Evolutionary conservation across 2,888 invertebrate species (phyloP), one percentile per base, ranked within the genome.

Genomic region (Hylaea fasciaria): DNA sequence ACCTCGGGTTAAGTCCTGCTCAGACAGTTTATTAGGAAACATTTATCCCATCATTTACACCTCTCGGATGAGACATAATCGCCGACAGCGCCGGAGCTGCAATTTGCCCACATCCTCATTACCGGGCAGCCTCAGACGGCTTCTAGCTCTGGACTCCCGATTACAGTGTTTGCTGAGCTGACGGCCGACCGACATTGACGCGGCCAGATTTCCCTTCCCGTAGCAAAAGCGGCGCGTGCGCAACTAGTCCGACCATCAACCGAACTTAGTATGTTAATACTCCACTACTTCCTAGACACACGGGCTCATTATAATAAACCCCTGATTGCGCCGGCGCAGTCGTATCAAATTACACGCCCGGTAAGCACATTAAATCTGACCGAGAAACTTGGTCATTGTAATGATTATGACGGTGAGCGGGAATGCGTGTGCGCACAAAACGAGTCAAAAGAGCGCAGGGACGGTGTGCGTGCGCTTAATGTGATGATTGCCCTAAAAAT

Each of bases 161-260:
- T 66, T 48, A 76, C 73, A 62, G 73, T 77, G 76, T 80, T 79
- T 76, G 75, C 68, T 68, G 71, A 70, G 66, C 70, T 72, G 70
- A 72, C 71, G 65, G 61, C 60, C 66, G 69, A 64, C 65, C 22
- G 22, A 5, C 22, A 22, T 22, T 2, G 22, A 2, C 63, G 52
- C 35, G 59, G 17, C 52, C 28, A 52, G 71, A 72, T 71, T 50
- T 49, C 57, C 64, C 64, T 78, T 77, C 76, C 76, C 77, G 70
- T 59, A 67, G 72, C 74, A 73, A 74, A 75, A 77, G 77, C 75
- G 65, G 78, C 77, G 75, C 77, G 74, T 66, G 74, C 76, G 73
- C 72, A 74, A 76, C 71, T 74, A 75, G 71, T 70, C 62, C 62
- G 62, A 59, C 59, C 65, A 67, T 70, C 68, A 68, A 62, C 68